Conservation (phyloP, 53 echinoderm and acorn worm genomes). For the Luidia sarsii region DNA sequence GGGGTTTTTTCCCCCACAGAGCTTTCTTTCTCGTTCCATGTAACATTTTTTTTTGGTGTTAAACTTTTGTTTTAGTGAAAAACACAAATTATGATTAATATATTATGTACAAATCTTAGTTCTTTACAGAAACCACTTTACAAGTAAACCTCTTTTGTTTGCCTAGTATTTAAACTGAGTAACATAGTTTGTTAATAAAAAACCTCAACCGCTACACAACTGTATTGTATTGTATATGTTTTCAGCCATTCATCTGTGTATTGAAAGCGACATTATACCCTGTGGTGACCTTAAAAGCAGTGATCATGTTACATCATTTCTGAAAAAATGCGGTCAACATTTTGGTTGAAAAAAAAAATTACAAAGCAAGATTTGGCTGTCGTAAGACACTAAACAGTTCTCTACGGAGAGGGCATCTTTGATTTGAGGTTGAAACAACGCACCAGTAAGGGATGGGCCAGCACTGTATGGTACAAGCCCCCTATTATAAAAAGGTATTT, state of each 20-base stretch:
- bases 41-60: not conserved
- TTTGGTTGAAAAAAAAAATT: not conserved
- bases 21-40: too few relatives aligned
- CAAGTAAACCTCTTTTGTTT: slow-evolving; percentile 22
- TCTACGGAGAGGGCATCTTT: not conserved
- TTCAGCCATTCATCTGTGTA: not conserved
- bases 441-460: too few relatives aligned
- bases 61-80: slow-evolving; percentile 41
- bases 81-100: slow-evolving; percentile 53
- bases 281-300: too few relatives aligned
- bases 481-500: too few relatives aligned
- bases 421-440: too few relatives aligned
- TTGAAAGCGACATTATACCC: not conserved
- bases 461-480: too few relatives aligned
- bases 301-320: too few relatives aligned
- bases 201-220: slow-evolving; percentile 6
- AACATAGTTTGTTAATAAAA: slow-evolving; percentile 17
- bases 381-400: not conserved
- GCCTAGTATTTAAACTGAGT: slow-evolving; percentile 35
- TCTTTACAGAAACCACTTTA: slow-evolving; percentile 51
- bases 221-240: too few relatives aligned
- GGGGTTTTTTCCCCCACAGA: too few relatives aligned
- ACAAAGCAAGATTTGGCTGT: slow-evolving; percentile 17
- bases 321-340: too few relatives aligned
- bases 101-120: slow-evolving; percentile 40